Evolutionary conservation across 2,113 vertebrate genomes (phyloP).

Genomic region (Rousettus leschenaultii): DNA sequence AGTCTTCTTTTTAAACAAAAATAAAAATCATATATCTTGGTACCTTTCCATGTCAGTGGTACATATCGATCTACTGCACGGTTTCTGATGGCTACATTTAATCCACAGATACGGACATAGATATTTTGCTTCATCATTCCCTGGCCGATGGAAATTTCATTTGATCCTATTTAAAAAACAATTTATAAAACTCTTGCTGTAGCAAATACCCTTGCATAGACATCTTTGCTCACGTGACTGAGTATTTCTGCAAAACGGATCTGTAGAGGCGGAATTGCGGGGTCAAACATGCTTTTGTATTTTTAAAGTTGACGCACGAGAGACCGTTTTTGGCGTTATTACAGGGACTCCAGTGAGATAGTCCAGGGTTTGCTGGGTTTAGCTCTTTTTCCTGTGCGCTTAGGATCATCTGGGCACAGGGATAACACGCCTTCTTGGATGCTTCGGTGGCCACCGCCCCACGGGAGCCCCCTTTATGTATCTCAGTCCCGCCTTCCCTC

Average conservation of each 20-base stretch:
- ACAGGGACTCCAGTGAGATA: neutral
- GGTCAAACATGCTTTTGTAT: neutral
- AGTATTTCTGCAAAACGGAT: neutral
- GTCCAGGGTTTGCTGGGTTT: neutral
- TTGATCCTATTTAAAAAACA: neutral
- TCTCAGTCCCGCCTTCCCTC: neutral
- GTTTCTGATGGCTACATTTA: neutral
- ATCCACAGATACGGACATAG: neutral
- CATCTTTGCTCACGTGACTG: neutral
- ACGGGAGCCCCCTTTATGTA: neutral
- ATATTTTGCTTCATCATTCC: neutral
- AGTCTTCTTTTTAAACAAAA: conserved; percentile 12
- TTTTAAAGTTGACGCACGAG: neutral
- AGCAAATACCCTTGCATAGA: neutral
- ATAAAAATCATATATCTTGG: neutral
- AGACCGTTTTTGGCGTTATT: neutral
- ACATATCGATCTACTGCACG: neutral
- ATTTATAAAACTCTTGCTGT: neutral
- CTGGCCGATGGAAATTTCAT: neutral
- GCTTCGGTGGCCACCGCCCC: neutral
- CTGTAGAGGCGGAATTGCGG: neutral
- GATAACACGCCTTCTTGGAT: neutral
- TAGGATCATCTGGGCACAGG: neutral
- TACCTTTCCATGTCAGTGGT: neutral
- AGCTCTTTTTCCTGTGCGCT: neutral